Percentiles rank a stretch among this genome's conserved stretches.
phyloP scores from a whole-genome alignment of 92 coral and sea anemone genomes.

The Epizoanthus illoricatus region DNA sequence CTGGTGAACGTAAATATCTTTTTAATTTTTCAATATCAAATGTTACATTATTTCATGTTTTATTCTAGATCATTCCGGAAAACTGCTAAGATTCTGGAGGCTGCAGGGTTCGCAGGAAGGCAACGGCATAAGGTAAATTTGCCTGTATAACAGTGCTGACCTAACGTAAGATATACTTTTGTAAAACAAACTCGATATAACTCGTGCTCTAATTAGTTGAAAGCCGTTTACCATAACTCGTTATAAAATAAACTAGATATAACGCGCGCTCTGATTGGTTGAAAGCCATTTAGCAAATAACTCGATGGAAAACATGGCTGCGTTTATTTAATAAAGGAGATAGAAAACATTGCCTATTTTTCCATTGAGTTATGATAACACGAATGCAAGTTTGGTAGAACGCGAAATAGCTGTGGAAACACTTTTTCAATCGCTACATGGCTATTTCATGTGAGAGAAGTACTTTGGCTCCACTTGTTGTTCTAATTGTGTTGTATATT shows the following conservation, averaged over 20 bases:
- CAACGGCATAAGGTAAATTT: background rate
- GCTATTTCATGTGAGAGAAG: background rate
- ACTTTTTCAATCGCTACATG: background rate
- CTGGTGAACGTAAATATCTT: background rate
- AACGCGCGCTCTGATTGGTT: no score
- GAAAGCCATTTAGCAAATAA: no score
- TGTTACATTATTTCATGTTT: no score
- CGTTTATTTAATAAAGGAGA: no score
- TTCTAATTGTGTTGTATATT: background rate
- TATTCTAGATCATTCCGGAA: constrained; percentile 10
- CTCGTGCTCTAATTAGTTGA: no score
- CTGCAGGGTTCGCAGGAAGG: background rate
- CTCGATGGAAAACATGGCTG: no score
- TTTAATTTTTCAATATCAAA: background rate
- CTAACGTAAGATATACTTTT: background rate
- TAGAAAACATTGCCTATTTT: no score
- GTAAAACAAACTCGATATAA: background rate
- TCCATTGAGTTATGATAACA: no score
- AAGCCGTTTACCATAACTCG: no score
- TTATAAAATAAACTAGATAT: background rate
- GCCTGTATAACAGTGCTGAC: background rate
- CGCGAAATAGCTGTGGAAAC: no score
- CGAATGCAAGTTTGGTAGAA: no score
- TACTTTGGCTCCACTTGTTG: background rate
- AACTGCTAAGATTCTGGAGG: constrained; percentile 11